Evolutionary conservation across 2,888 invertebrate species (phyloP).

Genomic region (Xanthorhoe designata): DNA sequence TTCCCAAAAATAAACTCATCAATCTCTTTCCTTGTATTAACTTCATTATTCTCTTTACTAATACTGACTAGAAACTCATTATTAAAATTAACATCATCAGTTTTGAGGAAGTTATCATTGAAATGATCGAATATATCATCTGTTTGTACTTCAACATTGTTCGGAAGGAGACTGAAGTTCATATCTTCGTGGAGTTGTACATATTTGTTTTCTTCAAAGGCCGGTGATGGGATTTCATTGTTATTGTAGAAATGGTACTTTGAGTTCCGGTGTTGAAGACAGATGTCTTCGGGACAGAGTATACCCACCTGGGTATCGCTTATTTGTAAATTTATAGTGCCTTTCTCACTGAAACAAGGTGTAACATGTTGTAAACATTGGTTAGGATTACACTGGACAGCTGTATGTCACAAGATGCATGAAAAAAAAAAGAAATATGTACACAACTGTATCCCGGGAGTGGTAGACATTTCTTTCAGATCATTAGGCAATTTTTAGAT

Average conservation of each 20-base stretch:
- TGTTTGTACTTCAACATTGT: constrained; percentile 29
- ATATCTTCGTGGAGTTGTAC: constrained; percentile 38
- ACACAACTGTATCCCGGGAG: too few species aligned
- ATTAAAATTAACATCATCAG: constrained; percentile 33
- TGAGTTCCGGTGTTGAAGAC: constrained; percentile 47
- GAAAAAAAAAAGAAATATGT: too few species aligned
- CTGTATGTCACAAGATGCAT: too few species aligned
- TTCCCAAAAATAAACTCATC: constrained; percentile 34
- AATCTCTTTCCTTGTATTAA: constrained; percentile 22
- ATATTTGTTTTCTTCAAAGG: constrained; percentile 35
- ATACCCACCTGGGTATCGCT: constrained; percentile 59
- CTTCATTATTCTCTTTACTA: constrained; percentile 29
- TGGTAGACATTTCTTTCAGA: too few species aligned
- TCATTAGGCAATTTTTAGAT: too few species aligned
- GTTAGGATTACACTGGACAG: too few species aligned
- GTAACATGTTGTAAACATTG: background rate
- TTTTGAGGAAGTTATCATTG: constrained; percentile 32
- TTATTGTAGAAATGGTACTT: constrained; percentile 36
- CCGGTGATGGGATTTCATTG: constrained; percentile 34
- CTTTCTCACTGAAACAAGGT: constrained; percentile 64
- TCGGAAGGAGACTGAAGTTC: constrained; percentile 28
- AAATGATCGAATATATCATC: constrained; percentile 33
- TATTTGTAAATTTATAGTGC: constrained; percentile 66
- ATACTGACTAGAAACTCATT: constrained; percentile 34
- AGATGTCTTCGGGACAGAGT: constrained; percentile 65